Base-by-base conservation (phyloP, 2,113 vertebrate species). In the Rynchops niger region DNA sequence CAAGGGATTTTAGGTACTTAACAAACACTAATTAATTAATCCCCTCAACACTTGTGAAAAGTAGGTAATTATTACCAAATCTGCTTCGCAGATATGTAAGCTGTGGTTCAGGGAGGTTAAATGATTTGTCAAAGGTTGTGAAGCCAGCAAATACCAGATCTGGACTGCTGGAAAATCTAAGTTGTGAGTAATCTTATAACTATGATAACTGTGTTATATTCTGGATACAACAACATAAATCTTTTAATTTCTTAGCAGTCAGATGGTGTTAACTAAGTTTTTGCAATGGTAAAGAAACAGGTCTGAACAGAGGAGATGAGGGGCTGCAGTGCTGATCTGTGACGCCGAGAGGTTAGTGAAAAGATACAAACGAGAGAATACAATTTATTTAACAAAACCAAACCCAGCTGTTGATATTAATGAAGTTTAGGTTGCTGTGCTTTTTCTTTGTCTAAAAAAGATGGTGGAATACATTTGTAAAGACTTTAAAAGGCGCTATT, bases 231-330 rank as follows among this genome's bases (percentile, higher is more conserved):
- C 15, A 56, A 47, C 3, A 1, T 5, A 30, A 23, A 40, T 67
- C 6, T 65, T 88, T 40, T 79, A 47, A 49, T 76, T 86, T 96
- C 61, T 76, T 74, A 81, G 38, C 13, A 47, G 61, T 40, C 34
- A 71, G 25, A 11, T 56, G 29, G 19, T 3, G 3, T 61, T 90
- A 82, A 40, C 9, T 40, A 58, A 59, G 36, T 61, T 63, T 72
- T 92, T 76, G 18, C 29, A 82, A n/a, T 4, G 4, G 36, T 47
- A 83, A 88, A 77, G 15, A 45, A 86, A 61, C 76, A 93, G 72
- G 82, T 80, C 73, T 92, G 96, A 97, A 82, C 70, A 97, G 85
- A 97, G 65, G 72, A 94, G 47, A 71, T 87, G 83, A 87, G 86
- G 53, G 82, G 85, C 34, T 72, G 62, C 85, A 94, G 34, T 82